Conservation (phyloP, 2,113 vertebrate genomes). For the Rhipidura dahli region DNA sequence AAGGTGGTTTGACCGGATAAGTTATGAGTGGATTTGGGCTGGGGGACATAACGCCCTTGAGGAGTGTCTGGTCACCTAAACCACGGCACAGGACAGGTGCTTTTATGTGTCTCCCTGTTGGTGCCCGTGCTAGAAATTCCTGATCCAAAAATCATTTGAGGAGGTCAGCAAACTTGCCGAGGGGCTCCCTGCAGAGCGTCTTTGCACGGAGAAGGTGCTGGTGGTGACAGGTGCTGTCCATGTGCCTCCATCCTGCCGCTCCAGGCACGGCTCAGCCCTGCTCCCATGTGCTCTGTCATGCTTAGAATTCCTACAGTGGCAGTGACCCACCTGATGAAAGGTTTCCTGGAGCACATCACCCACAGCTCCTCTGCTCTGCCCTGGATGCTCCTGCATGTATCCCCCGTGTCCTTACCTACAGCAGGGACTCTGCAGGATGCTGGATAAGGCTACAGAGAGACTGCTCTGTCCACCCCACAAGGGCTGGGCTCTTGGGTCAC, state of each 20-base stretch:
- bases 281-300: background rate
- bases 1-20: background rate
- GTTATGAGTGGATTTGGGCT: background rate
- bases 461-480: background rate
- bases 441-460: background rate
- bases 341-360: background rate
- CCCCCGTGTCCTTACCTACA: fast-evolving
- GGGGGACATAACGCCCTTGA: background rate
- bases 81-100: background rate
- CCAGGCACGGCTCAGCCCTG: background rate
- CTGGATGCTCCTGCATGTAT: background rate
- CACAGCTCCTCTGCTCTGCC: background rate
- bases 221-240: background rate
- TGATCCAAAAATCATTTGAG: background rate
- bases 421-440: background rate
- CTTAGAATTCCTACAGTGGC: background rate
- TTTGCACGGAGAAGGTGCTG: background rate
- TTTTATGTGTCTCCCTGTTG: background rate
- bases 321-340: background rate
- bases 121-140: background rate
- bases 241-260: background rate
- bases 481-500: background rate
- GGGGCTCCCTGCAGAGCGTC: background rate
- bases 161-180: background rate
- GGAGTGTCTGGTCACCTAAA: background rate